A percentile compares a stretch with the other conserved stretches of the same genome.
Conservation (phyloP, 2,888 invertebrate genomes). For the Vanessa cardui region DNA sequence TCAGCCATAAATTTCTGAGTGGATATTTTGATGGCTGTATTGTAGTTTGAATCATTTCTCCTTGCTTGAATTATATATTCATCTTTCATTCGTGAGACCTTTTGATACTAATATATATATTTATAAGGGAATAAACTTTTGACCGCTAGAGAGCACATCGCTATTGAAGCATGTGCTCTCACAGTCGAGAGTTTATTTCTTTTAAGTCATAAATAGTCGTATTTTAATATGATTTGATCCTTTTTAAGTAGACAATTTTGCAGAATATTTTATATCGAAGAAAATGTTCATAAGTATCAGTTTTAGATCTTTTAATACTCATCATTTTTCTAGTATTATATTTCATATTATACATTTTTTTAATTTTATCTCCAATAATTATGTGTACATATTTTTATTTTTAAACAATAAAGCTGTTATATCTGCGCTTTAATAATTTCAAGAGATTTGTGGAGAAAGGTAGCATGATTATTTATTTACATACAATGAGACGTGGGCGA, state of each 20-base stretch:
- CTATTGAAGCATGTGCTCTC: background rate
- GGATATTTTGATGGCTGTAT: constrained; percentile 45
- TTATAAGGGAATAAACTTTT: constrained; percentile 27
- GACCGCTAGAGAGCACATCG: constrained; percentile 18
- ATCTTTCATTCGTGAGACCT: constrained; percentile 15
- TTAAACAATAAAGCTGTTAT: background rate
- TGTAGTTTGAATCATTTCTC: constrained; percentile 39
- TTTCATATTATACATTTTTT: too few species aligned
- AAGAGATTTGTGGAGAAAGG: constrained; percentile 27
- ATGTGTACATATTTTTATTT: too few species aligned
- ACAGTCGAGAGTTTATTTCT: constrained; percentile 1
- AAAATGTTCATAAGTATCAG: background rate
- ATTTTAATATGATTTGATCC: constrained; percentile 9
- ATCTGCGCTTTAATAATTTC: constrained; percentile 9
- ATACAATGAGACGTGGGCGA: constrained; percentile 40
- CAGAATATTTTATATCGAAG: background rate
- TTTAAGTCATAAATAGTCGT: constrained; percentile 4
- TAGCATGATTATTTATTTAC: constrained; percentile 38
- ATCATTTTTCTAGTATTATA: too few species aligned
- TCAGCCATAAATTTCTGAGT: constrained; percentile 52
- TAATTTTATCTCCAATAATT: too few species aligned
- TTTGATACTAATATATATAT: constrained; percentile 19
- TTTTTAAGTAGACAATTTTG: constrained; percentile 1
- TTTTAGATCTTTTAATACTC: too few species aligned
- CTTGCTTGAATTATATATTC: constrained; percentile 30